A percentile compares a stretch with the other conserved stretches of the same genome.
These are phyloP conservation scores for Xenopus petersii DNA, from an alignment of 2,797 vertebrate species.

Conservation along the genomic window DNA sequence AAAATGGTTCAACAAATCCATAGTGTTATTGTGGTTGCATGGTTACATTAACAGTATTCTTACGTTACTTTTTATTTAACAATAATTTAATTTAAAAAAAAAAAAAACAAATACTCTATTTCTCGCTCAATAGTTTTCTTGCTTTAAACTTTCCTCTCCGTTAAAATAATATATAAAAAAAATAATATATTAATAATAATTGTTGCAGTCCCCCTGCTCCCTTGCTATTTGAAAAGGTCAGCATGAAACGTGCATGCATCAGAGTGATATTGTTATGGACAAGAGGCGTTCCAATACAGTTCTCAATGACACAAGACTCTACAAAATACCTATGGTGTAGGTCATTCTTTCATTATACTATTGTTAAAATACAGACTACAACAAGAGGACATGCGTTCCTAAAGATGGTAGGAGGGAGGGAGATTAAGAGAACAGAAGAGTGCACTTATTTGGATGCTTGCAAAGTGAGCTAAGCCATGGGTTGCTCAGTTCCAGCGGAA, in stretches of 20 bases:
- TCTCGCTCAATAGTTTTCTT: constrained; percentile 31
- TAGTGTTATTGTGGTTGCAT: constrained; percentile 71
- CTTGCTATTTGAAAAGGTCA: constrained; percentile 61
- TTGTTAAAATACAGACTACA: constrained; percentile 72
- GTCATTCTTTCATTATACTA: constrained; percentile 70
- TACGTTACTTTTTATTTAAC: constrained; percentile 64
- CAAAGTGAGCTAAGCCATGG: constrained; percentile 65
- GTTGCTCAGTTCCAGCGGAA: constrained; percentile 97
- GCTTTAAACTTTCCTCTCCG: constrained; percentile 68
- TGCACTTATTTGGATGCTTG: constrained; percentile 90
- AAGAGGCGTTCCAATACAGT: constrained; percentile 70
- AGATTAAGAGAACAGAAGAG: constrained; percentile 86
- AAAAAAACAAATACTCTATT: constrained; percentile 76
- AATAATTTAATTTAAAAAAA: constrained; percentile 75
- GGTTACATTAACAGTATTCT: constrained; percentile 74
- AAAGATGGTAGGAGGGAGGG: constrained; percentile 59
- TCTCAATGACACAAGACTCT: constrained; percentile 71
- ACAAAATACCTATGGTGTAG: constrained; percentile 73
- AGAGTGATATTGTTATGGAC: constrained; percentile 61
- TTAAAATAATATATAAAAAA: constrained; percentile 53
- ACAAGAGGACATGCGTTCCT: constrained; percentile 73
- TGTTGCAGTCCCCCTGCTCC: constrained; percentile 66
- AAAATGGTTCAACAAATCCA: constrained; percentile 66
- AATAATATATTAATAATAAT: constrained; percentile 29
- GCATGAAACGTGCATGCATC: constrained; percentile 64